These are phyloP conservation scores for Oasisia sp. DNA, from an alignment of 2,888 invertebrate species.

Conservation along the genomic window DNA sequence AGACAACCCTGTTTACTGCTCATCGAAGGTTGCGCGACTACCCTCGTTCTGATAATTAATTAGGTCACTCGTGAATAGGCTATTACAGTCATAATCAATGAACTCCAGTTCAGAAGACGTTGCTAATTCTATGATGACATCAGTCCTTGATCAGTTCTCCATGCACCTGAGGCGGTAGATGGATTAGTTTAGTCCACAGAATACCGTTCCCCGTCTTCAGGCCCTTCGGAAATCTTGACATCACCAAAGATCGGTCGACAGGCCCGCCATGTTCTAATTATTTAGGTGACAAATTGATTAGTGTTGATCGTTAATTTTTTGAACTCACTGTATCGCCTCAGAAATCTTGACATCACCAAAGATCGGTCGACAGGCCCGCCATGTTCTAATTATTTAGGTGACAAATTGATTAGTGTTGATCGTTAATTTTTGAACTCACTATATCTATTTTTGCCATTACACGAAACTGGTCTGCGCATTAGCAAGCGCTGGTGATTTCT, in stretches of 20 bases:
- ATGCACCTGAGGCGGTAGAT: background rate
- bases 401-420: too few species aligned
- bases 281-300: too few species aligned
- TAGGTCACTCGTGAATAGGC: background rate
- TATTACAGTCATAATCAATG: background rate
- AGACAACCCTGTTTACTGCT: background rate
- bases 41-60: background rate
- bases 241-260: background rate
- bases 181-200: background rate
- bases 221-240: background rate
- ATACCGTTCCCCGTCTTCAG: background rate
- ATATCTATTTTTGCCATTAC: background rate
- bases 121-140: background rate
- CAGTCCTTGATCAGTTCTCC: background rate
- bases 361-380: too few species aligned
- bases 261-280: too few species aligned
- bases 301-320: background rate
- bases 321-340: too few species aligned
- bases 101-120: background rate
- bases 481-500: background rate
- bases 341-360: background rate
- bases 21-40: background rate
- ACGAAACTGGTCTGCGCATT: background rate
- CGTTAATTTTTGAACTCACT: background rate
- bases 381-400: too few species aligned